These are phyloP conservation scores for Neostethus bicornis DNA, from an alignment of 2,797 vertebrate genomes.

Conservation along the genomic window DNA sequence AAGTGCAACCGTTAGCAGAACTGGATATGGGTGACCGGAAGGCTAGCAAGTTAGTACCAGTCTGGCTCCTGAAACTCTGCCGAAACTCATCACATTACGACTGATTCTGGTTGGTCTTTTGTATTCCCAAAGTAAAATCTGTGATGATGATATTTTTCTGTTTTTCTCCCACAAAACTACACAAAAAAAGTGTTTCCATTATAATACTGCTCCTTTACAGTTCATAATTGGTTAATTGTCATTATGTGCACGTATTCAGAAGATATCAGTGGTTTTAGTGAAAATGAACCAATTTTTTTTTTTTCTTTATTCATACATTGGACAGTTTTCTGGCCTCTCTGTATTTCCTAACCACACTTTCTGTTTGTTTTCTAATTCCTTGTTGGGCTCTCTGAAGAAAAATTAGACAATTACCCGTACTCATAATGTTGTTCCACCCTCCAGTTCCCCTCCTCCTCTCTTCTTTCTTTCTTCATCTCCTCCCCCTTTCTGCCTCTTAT, in stretches of 20 bases:
- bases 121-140: conserved; percentile 32
- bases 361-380: conserved; percentile 71
- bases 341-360: conserved; percentile 36
- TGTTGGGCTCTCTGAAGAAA: conserved; percentile 73
- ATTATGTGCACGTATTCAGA: conserved; percentile 2
- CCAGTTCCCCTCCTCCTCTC: conserved; percentile 13
- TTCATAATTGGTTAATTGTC: conserved; percentile 8
- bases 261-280: background rate
- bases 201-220: too few relatives aligned
- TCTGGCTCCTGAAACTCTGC: conserved; percentile 37
- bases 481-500: conserved; percentile 72
- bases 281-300: background rate
- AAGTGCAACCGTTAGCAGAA: conserved; percentile 82
- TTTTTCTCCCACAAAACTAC: conserved; percentile 11
- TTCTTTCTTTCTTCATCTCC: conserved; percentile 47
- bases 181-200: conserved; percentile 19
- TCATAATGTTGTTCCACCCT: conserved; percentile 76
- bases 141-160: conserved; percentile 30
- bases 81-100: conserved; percentile 46
- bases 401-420: conserved; percentile 81
- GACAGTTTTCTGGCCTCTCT: conserved; percentile 26
- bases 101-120: conserved; percentile 23
- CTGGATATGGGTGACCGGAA: conserved; percentile 73
- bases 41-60: conserved; percentile 75
- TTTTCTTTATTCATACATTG: conserved; percentile 6